These are phyloP conservation scores for Calidris pygmaea DNA, from an alignment of 2,113 vertebrate genomes.

Conservation along the genomic window DNA sequence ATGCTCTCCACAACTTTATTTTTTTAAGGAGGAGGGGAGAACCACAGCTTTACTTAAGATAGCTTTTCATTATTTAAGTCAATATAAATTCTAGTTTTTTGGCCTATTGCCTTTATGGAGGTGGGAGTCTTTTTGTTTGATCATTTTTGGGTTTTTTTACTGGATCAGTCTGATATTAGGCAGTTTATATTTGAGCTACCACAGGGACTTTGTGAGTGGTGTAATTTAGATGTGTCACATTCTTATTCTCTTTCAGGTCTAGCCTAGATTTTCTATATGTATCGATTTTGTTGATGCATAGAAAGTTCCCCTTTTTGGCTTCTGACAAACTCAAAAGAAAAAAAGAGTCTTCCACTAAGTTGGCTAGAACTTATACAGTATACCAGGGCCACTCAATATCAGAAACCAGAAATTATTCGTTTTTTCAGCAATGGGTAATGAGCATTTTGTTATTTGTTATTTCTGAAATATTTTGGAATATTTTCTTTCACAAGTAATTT, in stretches of 20 bases:
- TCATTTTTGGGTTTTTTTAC: neutral
- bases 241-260: neutral
- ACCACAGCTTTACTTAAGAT: neutral
- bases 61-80: neutral
- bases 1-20: neutral
- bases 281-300: neutral
- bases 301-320: neutral
- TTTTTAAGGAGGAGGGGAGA: neutral
- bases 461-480: neutral
- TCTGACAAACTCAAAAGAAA: neutral
- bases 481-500: neutral
- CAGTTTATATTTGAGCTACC: neutral
- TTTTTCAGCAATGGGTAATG: neutral
- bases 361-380: neutral
- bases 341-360: neutral
- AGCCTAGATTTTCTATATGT: neutral
- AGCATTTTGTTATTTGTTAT: neutral
- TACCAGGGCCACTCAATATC: neutral
- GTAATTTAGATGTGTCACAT: neutral
- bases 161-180: neutral
- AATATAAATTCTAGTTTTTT: neutral
- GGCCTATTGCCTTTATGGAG: neutral
- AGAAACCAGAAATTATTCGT: neutral
- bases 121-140: rapidly evolving
- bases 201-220: neutral